Base-by-base conservation (phyloP, 2,113 vertebrate species). In the Chlorocebus sabaeus region DNA sequence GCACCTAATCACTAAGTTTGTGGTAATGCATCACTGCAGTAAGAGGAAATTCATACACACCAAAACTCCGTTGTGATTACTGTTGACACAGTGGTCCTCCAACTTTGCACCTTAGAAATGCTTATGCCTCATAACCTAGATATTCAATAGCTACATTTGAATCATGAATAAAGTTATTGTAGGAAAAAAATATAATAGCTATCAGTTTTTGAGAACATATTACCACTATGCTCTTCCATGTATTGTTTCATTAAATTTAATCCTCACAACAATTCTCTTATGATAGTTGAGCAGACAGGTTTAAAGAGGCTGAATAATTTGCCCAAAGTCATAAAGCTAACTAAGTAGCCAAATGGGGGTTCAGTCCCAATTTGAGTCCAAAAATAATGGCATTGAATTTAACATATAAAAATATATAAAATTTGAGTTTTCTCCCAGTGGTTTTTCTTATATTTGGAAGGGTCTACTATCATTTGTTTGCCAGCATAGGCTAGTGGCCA, bases 331-430 rank as follows among this genome's bases (percentile, higher is more conserved):
- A 55, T 93, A 89, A 96, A 93, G 72, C 72, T 96, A 91, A 91
- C 78, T 59, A 88, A 93, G 59, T 89, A 89, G 81, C 27, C 72
- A 94, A 93, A 91, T 3, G 13, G 59, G 67, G 52, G 40, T 86
- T 86, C 70, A 80, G 75, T 90, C n/a, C 35, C 73, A 78, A 70
- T 79, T 81, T 64, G 55, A 90, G 22, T 84, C 35, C 8, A 78
- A 88, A 96, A 89, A 59, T 81, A 90, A 98, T 95, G 76, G 96
- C 72, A 43, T 6, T 89, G 68, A 96, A 48, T 45, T 96, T 40
- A 97, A 78, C 48, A 48, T 38, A 40, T 38, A 93, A 78, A 97
- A 90, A 68, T 86, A 55, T 23, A 70, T 48, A 57, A 95, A 89
- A 78, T 3, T 50, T 90, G 25, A 20, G 25, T 88, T 61, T 93